These are phyloP conservation scores for Regulus satrapa DNA, from an alignment of 2,113 vertebrate species.

Conservation along the genomic window DNA sequence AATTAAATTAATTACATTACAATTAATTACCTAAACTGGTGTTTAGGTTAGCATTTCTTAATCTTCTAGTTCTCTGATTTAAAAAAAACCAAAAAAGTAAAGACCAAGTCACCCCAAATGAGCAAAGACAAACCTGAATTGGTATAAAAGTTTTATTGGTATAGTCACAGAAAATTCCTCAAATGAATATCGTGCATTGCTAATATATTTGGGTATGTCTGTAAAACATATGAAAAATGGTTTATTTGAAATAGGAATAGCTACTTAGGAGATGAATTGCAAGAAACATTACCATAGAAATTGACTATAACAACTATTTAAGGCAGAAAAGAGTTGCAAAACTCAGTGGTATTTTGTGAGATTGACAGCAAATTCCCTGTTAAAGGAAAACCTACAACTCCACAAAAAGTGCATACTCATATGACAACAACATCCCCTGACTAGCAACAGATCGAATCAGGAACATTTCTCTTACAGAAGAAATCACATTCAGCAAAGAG, in stretches of 20 bases:
- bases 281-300: conserved; percentile 32
- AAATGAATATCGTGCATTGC: background rate
- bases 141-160: background rate
- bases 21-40: too few species aligned
- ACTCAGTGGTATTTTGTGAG: conserved; percentile 17
- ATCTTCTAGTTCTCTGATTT: background rate
- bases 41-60: background rate
- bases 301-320: conserved; percentile 11
- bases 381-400: background rate
- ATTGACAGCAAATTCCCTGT: background rate
- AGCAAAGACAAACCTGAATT: background rate
- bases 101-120: background rate
- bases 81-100: background rate
- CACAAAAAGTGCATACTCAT: background rate
- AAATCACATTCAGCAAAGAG: background rate
- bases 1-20: too few species aligned
- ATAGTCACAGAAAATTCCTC: background rate
- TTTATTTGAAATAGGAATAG: background rate
- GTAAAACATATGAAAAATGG: background rate
- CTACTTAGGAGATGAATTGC: background rate
- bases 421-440: background rate
- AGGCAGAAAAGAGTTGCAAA: conserved; percentile 39
- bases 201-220: background rate
- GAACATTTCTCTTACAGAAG: background rate
- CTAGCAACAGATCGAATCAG: background rate